These are phyloP conservation scores for Panopea generosa DNA, from an alignment of 2,888 invertebrate species.

Conservation along the genomic window DNA sequence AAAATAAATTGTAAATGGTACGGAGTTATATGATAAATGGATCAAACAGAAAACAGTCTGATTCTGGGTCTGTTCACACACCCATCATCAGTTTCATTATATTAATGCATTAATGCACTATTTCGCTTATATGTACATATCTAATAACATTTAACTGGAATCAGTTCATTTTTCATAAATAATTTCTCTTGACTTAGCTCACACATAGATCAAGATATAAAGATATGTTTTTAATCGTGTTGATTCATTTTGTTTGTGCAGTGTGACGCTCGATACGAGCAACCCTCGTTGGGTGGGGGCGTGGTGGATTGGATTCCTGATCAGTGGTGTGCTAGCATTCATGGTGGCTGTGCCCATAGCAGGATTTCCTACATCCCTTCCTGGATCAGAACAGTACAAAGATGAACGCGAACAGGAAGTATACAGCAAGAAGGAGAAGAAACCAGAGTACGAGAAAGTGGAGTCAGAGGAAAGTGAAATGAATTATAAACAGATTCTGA, in stretches of 20 bases:
- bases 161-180: too few relatives aligned
- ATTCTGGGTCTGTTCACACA: too few relatives aligned
- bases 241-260: conserved; percentile 44
- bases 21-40: too few relatives aligned
- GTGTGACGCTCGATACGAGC: conserved; percentile 69
- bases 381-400: conserved; percentile 81
- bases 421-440: conserved; percentile 61
- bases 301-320: conserved; percentile 96
- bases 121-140: too few relatives aligned
- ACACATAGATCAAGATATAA: too few relatives aligned
- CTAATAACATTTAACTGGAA: too few relatives aligned
- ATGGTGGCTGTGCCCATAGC: conserved; percentile 95
- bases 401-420: conserved; percentile 79
- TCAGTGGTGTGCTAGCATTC: conserved; percentile 93
- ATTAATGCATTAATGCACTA: too few relatives aligned
- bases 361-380: conserved; percentile 86
- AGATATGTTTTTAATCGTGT: too few relatives aligned
- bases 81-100: too few relatives aligned
- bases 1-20: too few relatives aligned
- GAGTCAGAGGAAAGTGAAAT: conserved; percentile 23
- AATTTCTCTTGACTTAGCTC: too few relatives aligned
- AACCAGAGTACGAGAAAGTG: conserved; percentile 6
- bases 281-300: conserved; percentile 93
- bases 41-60: too few relatives aligned
- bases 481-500: conserved; percentile 73